Evolutionary conservation across 2,888 invertebrate genomes (phyloP).

Genomic region (Habroteleia sp.): DNA sequence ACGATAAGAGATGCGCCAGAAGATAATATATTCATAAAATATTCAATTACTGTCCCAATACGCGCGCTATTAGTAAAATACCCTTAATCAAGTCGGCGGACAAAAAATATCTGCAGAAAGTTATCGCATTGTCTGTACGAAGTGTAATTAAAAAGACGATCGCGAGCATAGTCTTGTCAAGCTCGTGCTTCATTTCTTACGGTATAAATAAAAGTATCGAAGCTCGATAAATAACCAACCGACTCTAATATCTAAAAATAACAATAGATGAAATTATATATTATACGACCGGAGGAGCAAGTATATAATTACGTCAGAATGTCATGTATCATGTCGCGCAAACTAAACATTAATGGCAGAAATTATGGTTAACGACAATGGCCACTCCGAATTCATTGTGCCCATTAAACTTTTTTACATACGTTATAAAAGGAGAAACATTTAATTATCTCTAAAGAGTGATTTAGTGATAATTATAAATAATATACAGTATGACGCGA

Average conservation of each 20-base stretch:
- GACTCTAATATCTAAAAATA: constrained; percentile 28
- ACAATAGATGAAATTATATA: constrained; percentile 51
- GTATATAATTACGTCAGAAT: constrained; percentile 24
- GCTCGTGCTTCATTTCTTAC: too few relatives aligned
- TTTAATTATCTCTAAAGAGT: constrained; percentile 29
- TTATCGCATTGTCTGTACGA: too few relatives aligned
- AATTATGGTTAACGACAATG: constrained; percentile 43
- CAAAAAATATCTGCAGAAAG: too few relatives aligned
- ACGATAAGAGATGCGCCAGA: constrained; percentile 24
- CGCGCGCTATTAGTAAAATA: neutral
- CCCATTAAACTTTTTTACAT: constrained; percentile 19
- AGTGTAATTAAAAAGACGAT: too few relatives aligned
- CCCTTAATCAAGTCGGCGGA: too few relatives aligned
- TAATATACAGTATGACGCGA: constrained; percentile 3
- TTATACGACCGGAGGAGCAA: constrained; percentile 13
- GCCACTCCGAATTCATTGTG: constrained; percentile 35
- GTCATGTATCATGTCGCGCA: constrained; percentile 38
- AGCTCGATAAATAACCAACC: too few relatives aligned
- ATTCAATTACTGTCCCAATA: constrained; percentile 28
- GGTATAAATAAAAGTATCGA: too few relatives aligned
- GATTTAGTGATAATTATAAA: constrained; percentile 38
- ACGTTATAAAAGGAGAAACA: constrained; percentile 20
- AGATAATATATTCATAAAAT: constrained; percentile 38
- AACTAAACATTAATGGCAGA: constrained; percentile 43
- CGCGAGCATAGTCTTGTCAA: too few relatives aligned